Conservation (phyloP, 1,140 invertebrate genomes). For the Paralvinella palmiformis region DNA sequence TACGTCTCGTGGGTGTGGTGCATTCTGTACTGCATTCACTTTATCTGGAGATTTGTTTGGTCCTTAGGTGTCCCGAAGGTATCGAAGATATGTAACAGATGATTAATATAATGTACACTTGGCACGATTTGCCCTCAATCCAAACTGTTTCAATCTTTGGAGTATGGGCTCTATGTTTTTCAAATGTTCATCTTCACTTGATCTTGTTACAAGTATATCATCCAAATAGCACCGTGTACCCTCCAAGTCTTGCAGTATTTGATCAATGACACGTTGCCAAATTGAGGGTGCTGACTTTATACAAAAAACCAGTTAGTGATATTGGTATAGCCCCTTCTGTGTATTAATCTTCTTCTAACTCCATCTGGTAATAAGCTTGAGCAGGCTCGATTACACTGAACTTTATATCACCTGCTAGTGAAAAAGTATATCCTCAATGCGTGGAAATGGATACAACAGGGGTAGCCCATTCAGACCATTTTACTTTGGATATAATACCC, state of each 20-base stretch:
- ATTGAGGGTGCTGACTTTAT: conserved; percentile 51
- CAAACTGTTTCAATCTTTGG: neutral
- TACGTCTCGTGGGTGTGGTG: too few species aligned
- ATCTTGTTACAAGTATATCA: conserved; percentile 22
- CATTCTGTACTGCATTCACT: too few species aligned
- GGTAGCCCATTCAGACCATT: neutral
- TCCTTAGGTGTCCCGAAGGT: neutral
- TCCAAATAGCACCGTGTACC: conserved; percentile 24
- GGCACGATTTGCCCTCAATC: conserved; percentile 3
- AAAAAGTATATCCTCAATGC: neutral
- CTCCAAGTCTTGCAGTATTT: conserved; percentile 36
- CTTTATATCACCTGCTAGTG: neutral
- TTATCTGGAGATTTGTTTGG: too few species aligned
- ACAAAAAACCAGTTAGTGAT: conserved; percentile 52
- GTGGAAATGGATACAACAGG: neutral
- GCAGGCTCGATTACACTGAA: conserved; percentile 10
- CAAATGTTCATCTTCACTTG: conserved; percentile 18
- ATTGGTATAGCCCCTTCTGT: conserved; percentile 47
- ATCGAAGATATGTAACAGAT: conserved; percentile 4
- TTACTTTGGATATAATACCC: neutral
- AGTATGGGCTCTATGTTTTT: conserved; percentile 5
- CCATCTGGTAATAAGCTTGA: conserved; percentile 8
- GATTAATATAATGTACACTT: neutral
- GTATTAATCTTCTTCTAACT: conserved; percentile 6
- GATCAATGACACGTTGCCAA: conserved; percentile 53